Conservation (phyloP, 2,888 invertebrate genomes). For the Operophtera brumata region DNA sequence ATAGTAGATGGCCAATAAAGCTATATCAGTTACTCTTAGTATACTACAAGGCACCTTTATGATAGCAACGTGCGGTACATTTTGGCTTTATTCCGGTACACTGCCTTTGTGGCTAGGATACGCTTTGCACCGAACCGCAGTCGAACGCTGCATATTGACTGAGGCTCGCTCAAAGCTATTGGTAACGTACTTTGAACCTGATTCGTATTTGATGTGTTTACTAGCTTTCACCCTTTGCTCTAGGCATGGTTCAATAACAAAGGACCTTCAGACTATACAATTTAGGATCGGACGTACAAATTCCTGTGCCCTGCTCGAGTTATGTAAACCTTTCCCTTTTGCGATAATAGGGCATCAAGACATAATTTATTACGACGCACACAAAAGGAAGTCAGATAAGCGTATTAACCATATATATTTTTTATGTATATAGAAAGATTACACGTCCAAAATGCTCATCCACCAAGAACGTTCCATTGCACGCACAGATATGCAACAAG, state of each 20-base stretch:
- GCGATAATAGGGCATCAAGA: neutral
- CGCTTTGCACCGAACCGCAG: neutral
- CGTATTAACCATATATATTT: neutral
- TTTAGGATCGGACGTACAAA: neutral
- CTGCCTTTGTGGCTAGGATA: neutral
- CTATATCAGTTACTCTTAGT: too few species aligned
- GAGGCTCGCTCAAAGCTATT: neutral
- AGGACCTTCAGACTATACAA: neutral
- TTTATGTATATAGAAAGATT: too few species aligned
- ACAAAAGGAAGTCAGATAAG: constrained; percentile 4
- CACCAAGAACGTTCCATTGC: constrained; percentile 21
- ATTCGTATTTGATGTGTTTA: neutral
- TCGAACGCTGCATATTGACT: neutral
- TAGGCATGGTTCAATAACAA: neutral
- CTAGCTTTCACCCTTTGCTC: too few species aligned
- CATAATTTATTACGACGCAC: constrained; percentile 5
- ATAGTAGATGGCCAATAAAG: too few species aligned
- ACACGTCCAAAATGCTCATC: neutral
- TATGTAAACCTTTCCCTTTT: neutral
- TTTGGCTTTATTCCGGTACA: too few species aligned
- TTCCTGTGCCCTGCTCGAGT: neutral
- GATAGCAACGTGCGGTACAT: too few species aligned
- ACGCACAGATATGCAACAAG: constrained; percentile 37
- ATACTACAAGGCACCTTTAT: too few species aligned
- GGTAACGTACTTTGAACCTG: neutral